Base-by-base conservation (phyloP, 2,888 invertebrate species). In the Agonopterix arenella region DNA sequence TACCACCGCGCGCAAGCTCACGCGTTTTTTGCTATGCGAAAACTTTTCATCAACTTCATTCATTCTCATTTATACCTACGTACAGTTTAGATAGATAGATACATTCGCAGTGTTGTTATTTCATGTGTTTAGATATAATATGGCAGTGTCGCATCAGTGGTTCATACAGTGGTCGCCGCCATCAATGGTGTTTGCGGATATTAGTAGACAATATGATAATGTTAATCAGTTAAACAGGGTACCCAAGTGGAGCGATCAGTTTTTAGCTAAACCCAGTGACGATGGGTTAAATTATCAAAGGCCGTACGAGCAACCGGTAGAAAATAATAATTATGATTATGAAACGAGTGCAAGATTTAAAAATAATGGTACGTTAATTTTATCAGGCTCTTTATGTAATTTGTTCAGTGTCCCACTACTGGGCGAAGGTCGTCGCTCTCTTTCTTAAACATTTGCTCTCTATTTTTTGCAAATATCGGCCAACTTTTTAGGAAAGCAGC, bases 91-190 rank as follows among this genome's bases (percentile, higher is more conserved):
- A 58, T 47, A 44, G 55, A 70, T 62, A 58, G 70, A 68, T 59
- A 71, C 62, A 42, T 48, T 54, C 42, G 47, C 44, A 44, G 11
- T 11, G 56, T 60, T 47, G 50, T 16, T 50, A 36, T 41, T 47
- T 47, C 45, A 47, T 47, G 41, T 48, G 13, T 52, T 43, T 36
- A 11, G 9, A 28, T 36, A 43, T 64, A 67, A 53, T 47, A 89
- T 89, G 84, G 84, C 89, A 52, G 78, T 86, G 59, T 84, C 88
- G 53, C 84, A 88, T 66, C 89, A 88, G 73, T 90, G 89, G 88
- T 88, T 86, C 62, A 73, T 88, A 54, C 84, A 89, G 64, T 90
- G 89, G 89, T 74, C 84, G 10, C 64, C 84, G 9, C 88, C 89
- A 4, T 67, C 82, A 36, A 57, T 75, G 61, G 51, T 84, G 41